Evolutionary conservation across 2,113 vertebrate species (phyloP).

Genomic region (Tor tambroides): DNA sequence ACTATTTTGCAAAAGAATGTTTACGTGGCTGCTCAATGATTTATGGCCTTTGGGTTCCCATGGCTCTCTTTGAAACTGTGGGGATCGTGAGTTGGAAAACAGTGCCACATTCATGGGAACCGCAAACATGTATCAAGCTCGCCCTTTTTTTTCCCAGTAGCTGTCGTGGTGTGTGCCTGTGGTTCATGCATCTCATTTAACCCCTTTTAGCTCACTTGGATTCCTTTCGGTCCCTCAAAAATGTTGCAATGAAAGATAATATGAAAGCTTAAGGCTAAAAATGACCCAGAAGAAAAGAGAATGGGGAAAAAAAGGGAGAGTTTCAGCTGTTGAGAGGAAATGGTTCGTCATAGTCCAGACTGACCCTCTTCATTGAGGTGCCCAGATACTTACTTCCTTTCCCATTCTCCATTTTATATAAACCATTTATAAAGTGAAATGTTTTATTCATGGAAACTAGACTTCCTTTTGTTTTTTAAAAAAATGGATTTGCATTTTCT

Average conservation of each 20-base stretch:
- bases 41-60: conserved; percentile 48
- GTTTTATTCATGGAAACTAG: not conserved
- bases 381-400: conserved; percentile 54
- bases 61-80: conserved; percentile 30
- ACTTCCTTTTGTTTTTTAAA: not conserved
- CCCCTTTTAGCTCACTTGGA: not conserved
- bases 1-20: conserved; percentile 16
- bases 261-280: conserved; percentile 48
- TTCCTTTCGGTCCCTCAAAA: conserved; percentile 33
- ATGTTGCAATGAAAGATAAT: conserved; percentile 18
- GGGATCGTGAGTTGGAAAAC: conserved; percentile 37
- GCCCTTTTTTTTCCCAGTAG: conserved; percentile 21
- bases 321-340: conserved; percentile 49
- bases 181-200: conserved; percentile 51
- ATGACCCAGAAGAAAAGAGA: conserved; percentile 32
- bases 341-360: conserved; percentile 22
- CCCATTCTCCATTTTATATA: not conserved
- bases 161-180: not conserved
- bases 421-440: not conserved
- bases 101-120: conserved; percentile 57
- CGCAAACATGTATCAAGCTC: conserved; percentile 35
- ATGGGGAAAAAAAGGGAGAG: conserved; percentile 46
- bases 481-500: not conserved
- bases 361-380: conserved; percentile 48
- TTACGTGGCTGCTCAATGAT: conserved; percentile 12